Base-by-base conservation (phyloP, 2,888 invertebrate species). In the Antheraea yamamai region DNA sequence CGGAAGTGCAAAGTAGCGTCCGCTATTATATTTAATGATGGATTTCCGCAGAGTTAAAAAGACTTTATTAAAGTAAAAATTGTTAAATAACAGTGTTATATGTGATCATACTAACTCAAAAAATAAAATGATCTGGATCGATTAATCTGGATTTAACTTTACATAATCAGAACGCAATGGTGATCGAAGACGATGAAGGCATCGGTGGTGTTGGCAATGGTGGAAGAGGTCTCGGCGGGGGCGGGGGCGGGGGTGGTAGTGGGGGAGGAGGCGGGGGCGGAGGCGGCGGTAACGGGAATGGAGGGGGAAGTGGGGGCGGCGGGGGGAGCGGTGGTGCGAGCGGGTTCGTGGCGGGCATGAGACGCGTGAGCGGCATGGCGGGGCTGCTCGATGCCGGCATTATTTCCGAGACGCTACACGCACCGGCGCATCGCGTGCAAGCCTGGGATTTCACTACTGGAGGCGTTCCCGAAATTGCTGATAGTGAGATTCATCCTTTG, bases 391-490 rank as follows among this genome's bases (percentile, higher is more conserved):
- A 91, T 84, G 90, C 93, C 23, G 91, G 92, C 75, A 89, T 95
- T 81, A 90, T 94, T 77, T 93, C 95, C 14, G 95, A 95, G 78
- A 92, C 95, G 7, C 94, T 96, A 72, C 95, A 96, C 52, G 96
- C 96, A 72, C 96, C 96, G 70, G 97, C 97, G 81, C 97, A 98
- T 90, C 95, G 98, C 79, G 97, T 98, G 81, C 98, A 98, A 91
- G 96, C 96, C 70, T 98, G 98, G 98, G 97, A 98, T 92, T 97
- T 98, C 89, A 96, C 96, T 6, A 94, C 96, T 71, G 96, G 96
- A 78, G 91, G 94, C 81, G 96, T 97, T 78, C 98, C 98, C 0
- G 96, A 97, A 83, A 97, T 98, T 78, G 95, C 96, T 68, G 96
- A 97, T 86, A 95, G 97, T 97, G 89, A 93, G 96, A 71, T 20